Percentiles rank a stretch among this genome's conserved stretches.
Evolutionary conservation across 1,140 invertebrate genomes (phyloP).

Genomic region (Drosophila pruinosa): DNA sequence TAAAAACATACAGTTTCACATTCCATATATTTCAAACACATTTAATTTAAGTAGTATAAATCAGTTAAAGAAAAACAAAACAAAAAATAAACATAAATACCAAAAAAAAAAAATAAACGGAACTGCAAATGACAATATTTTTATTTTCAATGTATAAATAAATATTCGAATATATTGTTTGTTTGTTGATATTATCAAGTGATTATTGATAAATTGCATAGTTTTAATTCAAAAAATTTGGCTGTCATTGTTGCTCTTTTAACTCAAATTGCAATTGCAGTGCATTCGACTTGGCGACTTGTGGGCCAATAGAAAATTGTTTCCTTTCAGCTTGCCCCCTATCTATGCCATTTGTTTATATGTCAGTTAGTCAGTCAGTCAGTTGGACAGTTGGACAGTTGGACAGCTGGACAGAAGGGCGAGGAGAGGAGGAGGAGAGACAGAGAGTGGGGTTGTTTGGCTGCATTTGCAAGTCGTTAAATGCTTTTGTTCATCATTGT

Average conservation of each 20-base stretch:
- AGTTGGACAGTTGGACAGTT: slow-evolving; percentile 40
- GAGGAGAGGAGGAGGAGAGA: not conserved
- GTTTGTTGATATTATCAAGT: too few relatives aligned
- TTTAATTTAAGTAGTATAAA: not conserved
- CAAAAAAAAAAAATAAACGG: not conserved
- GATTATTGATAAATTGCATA: not conserved
- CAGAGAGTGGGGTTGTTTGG: slow-evolving; percentile 6
- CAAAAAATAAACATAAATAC: not conserved
- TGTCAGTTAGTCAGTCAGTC: slow-evolving; percentile 61
- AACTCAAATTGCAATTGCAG: not conserved
- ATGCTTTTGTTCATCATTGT: slow-evolving; percentile 74
- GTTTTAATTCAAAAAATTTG: not conserved
- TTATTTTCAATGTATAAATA: not conserved
- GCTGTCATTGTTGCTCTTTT: not conserved
- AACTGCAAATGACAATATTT: not conserved
- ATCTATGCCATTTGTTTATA: slow-evolving; percentile 64
- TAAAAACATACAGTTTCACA: too few relatives aligned
- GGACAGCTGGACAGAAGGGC: slow-evolving; percentile 20
- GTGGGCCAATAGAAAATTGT: not conserved
- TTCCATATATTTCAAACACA: too few relatives aligned
- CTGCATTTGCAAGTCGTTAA: slow-evolving; percentile 76
- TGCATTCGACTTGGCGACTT: slow-evolving; percentile 9
- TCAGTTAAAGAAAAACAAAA: not conserved
- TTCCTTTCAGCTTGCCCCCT: slow-evolving; percentile 1
- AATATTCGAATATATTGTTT: too few relatives aligned